Conservation (phyloP, 2,888 invertebrate genomes). For the Lordiphosa fenestrarum region DNA sequence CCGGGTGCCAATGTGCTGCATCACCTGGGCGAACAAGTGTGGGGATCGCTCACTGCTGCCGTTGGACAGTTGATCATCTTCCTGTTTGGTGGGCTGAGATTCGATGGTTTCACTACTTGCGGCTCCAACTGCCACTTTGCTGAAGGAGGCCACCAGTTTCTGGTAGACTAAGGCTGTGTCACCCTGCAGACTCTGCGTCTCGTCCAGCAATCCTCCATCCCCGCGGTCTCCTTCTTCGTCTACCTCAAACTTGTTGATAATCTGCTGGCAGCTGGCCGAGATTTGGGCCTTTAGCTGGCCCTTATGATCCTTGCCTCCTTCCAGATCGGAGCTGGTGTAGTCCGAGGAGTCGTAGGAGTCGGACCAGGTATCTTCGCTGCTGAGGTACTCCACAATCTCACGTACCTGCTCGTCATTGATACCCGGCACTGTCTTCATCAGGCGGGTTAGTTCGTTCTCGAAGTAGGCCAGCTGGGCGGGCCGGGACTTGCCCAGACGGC, state of each 20-base stretch:
- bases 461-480: conserved; percentile 93
- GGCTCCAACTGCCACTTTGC: conserved; percentile 85
- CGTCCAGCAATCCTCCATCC: conserved; percentile 81
- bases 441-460: conserved; percentile 91
- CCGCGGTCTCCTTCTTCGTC: conserved; percentile 83
- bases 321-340: conserved; percentile 93
- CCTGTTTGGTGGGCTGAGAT: conserved; percentile 50
- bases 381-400: conserved; percentile 94
- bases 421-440: conserved; percentile 96
- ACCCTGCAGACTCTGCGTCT: conserved; percentile 82
- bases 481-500: conserved; percentile 82
- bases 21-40: conserved; percentile 92
- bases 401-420: conserved; percentile 94
- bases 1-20: conserved; percentile 94
- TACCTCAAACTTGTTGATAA: conserved; percentile 91
- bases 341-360: conserved; percentile 96
- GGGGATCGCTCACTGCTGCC: conserved; percentile 84
- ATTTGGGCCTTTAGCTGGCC: conserved; percentile 90
- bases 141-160: conserved; percentile 91
- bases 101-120: conserved; percentile 44
- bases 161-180: conserved; percentile 94
- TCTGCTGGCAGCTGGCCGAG: conserved; percentile 92
- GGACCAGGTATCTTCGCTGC: conserved; percentile 96
- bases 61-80: conserved; percentile 75
- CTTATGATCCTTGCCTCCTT: conserved; percentile 83